Evolutionary conservation across 2,888 invertebrate genomes (phyloP).

Genomic region (Aromia moschata): DNA sequence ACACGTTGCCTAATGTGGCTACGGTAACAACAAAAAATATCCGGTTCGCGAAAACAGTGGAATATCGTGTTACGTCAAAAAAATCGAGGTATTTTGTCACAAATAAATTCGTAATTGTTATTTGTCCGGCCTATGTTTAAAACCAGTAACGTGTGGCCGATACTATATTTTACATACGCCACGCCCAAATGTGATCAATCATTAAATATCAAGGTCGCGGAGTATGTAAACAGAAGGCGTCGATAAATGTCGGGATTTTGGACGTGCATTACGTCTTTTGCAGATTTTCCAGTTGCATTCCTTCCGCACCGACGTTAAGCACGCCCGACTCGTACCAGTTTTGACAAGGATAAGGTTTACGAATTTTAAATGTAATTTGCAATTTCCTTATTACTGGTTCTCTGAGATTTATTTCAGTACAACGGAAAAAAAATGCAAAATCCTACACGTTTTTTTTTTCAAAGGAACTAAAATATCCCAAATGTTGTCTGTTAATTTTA

Average conservation of each 20-base stretch:
- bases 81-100: neutral
- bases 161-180: constrained; percentile 9
- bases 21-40: neutral
- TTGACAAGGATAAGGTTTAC: too few species aligned
- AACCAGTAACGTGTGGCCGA: neutral
- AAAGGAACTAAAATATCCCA: too few species aligned
- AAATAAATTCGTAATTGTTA: neutral
- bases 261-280: neutral
- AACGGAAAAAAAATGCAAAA: too few species aligned
- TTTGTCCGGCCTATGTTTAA: constrained; percentile 9
- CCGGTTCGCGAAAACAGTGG: neutral
- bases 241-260: neutral
- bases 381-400: too few species aligned
- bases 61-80: neutral
- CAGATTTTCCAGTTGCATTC: neutral
- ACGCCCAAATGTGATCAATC: constrained; percentile 6
- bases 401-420: too few species aligned
- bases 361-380: too few species aligned
- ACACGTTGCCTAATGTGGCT: neutral
- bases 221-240: constrained; percentile 1
- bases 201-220: constrained; percentile 7
- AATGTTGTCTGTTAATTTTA: too few species aligned
- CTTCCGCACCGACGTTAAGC: neutral
- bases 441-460: too few species aligned
- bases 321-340: neutral